These are phyloP conservation scores for Magallana gigas DNA, from an alignment of 1,140 invertebrate species.

Conservation along the genomic window DNA sequence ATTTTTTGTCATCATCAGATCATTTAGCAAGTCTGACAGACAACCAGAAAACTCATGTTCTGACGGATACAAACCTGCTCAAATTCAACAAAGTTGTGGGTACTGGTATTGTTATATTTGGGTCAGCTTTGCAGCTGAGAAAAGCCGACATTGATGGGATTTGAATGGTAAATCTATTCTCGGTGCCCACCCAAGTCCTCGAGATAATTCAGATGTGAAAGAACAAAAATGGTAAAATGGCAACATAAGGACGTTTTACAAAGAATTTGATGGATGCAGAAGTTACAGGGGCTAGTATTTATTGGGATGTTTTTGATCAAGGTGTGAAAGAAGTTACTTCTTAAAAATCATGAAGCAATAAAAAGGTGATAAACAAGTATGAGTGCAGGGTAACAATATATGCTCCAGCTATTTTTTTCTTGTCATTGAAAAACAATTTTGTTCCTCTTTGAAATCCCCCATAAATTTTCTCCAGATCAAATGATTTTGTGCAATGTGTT, in stretches of 20 bases:
- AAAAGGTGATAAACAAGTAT: no score
- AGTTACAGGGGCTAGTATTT: background rate
- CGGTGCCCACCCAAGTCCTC: background rate
- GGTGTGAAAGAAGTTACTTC: background rate
- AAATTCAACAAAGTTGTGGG: slow-evolving; percentile 33
- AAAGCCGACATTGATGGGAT: background rate
- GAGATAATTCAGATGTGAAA: background rate
- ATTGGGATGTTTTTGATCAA: slow-evolving; percentile 2
- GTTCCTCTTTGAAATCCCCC: no score
- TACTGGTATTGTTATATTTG: background rate
- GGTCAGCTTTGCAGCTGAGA: background rate
- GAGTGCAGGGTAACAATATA: no score
- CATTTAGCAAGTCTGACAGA: background rate
- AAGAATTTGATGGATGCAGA: background rate
- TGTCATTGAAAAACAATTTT: no score
- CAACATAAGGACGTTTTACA: background rate
- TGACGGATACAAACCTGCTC: background rate
- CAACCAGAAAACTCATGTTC: background rate
- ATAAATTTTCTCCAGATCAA: no score
- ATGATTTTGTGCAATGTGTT: no score
- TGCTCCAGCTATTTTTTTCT: no score
- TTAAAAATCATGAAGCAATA: no score
- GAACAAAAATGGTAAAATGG: background rate
- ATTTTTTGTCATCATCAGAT: background rate
- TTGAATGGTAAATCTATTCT: background rate